phyloP scores from a whole-genome alignment of 2,113 vertebrate species.

The Pituophis catenifer region DNA sequence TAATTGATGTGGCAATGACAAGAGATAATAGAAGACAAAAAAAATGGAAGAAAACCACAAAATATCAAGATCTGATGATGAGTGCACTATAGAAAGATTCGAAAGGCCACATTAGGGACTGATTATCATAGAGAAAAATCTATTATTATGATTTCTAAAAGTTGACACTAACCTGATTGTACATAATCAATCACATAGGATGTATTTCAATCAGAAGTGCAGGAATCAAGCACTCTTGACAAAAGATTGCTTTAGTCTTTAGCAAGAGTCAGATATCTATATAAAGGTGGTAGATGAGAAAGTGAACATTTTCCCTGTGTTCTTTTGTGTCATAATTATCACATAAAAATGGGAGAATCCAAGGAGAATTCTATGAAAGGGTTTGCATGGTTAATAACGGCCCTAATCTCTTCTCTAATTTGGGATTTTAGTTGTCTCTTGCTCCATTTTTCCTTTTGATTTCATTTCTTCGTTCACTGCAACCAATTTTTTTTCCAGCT shows the following conservation, averaged over 20 bases:
- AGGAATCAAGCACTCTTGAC: neutral
- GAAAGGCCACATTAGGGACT: neutral
- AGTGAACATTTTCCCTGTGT: neutral
- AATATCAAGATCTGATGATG: neutral
- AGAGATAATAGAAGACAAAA: no score
- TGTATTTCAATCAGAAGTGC: neutral
- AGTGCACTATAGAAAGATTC: neutral
- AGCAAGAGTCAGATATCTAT: neutral
- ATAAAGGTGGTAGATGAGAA: neutral
- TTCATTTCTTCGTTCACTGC: conserved; percentile 41
- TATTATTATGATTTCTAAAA: neutral
- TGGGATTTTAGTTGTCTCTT: neutral
- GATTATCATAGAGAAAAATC: neutral
- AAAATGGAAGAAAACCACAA: no score
- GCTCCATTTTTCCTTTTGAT: neutral
- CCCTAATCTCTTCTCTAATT: neutral
- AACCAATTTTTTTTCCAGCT: conserved; percentile 18
- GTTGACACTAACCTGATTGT: neutral
- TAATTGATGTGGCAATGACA: no score
- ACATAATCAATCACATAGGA: neutral
- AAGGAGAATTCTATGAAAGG: neutral
- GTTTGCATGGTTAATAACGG: neutral
- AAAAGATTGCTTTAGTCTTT: neutral
- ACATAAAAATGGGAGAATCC: neutral
- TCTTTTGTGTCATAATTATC: neutral